Conservation (phyloP, 2,113 vertebrate genomes). For the Calidris pygmaea region DNA sequence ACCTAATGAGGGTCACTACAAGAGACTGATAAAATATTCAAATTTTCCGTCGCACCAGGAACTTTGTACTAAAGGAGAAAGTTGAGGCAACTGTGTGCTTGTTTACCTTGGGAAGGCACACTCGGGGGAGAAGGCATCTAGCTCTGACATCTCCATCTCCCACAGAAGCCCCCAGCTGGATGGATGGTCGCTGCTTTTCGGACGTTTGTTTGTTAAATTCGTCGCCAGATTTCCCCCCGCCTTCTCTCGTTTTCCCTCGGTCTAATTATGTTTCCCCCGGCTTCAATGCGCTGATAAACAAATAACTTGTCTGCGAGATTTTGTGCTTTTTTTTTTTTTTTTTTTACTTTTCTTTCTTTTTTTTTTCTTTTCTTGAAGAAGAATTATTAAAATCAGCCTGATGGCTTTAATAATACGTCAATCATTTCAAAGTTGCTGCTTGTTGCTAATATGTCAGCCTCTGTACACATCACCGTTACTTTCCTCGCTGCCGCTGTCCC, state of each 20-base stretch:
- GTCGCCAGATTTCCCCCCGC: not conserved
- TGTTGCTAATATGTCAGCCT: slow-evolving; percentile 43
- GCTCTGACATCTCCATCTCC: not conserved
- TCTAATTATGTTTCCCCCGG: slow-evolving; percentile 15
- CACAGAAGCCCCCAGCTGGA: not conserved
- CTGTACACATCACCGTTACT: slow-evolving; percentile 30
- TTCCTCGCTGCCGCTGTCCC: not conserved
- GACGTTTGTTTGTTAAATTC: not conserved
- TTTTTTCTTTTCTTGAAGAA: not conserved
- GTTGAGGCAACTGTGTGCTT: slow-evolving; percentile 72
- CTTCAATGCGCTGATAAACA: slow-evolving; percentile 22
- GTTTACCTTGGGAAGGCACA: slow-evolving; percentile 66
- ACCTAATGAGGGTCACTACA: slow-evolving; percentile 98
- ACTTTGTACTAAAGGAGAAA: slow-evolving; percentile 74
- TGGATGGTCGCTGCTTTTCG: not conserved
- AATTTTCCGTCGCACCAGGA: slow-evolving; percentile 74
- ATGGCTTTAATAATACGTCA: slow-evolving; percentile 53
- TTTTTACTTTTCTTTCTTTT: not conserved
- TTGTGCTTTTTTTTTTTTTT: not conserved
- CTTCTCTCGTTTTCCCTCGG: not conserved
- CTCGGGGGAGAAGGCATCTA: slow-evolving; percentile 29
- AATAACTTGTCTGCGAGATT: slow-evolving; percentile 24
- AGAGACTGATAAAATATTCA: slow-evolving; percentile 82
- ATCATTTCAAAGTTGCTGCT: slow-evolving; percentile 58
- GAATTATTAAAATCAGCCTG: slow-evolving; percentile 54